Evolutionary conservation across 2,888 invertebrate species (phyloP), one percentile per base, ranked within the genome.

Genomic region (Tenthredo livida): DNA sequence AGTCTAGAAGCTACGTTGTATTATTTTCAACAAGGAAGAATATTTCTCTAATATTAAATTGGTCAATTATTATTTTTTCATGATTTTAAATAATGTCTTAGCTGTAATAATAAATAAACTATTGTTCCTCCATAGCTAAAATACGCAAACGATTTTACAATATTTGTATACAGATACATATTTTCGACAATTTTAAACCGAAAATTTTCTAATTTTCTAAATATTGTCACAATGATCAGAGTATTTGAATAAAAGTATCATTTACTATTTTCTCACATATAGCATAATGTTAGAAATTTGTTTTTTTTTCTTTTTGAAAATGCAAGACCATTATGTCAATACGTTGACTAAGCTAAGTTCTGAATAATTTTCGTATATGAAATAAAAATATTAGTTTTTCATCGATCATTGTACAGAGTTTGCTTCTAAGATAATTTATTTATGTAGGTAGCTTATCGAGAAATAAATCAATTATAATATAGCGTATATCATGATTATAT

Each of bases 21-120:
- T 77, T 50, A 47, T 47, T 47, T 33, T 47, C 12, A 21, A 77
- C 77, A 17, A 47, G 77, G 50, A 77, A 77, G 50, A 77, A 54
- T 77, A 33, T 29, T 33, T 77, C 17, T 33, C 15, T 50, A 21
- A 54, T 47, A 2, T 80, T 87, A 87, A 87, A 88, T 89, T 89
- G 89, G 89, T 89, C 80, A 80, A 80, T 80, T 33, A 33, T 58
- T 80, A n/a, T 54, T 61, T 15, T 61, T 61, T 10, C 58, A 61
- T 25, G 40, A 80, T 61, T 61, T 21, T 61, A 3, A 43, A 17
- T 43, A 73, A 73, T 73, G 43, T 43, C 21, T 70, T 21, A 21
- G 61, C 61, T 61, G 61, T 25, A 61, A 25, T 25, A 37, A 37
- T 7, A 37, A 0, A 61, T 61, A 10, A 61, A 61, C 25, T 61